Base-by-base conservation (phyloP, 2,113 vertebrate species). In the Puffinus mauretanicus region DNA sequence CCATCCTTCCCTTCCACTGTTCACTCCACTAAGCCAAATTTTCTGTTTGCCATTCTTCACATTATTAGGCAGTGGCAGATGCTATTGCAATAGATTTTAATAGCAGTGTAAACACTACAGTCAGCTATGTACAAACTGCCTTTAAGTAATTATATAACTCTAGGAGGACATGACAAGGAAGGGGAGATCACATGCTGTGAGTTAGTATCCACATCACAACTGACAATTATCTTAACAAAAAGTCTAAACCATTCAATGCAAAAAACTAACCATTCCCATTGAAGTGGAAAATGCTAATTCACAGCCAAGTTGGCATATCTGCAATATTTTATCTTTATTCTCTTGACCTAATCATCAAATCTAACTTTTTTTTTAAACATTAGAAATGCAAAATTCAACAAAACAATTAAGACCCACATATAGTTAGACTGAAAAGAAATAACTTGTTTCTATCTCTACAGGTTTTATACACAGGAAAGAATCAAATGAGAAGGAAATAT, bases 21-120 rank as follows among this genome's bases (percentile, higher is more conserved):
- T 79, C 70, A 55, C 51, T 90, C 76, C 36, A 34, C 24, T 66
- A 78, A 87, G 86, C 73, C 91, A 85, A 88, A 52, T 49, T 44
- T 78, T 84, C 65, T 88, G 51, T 88, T 95, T 88, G 46, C 52
- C 47, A n/a, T 65, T 69, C 42, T 79, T 79, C 79, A 54, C 38
- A 20, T 88, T 82, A 90, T 70, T 58, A 90, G 40, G 42, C 82
- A 95, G 78, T n/a, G 72, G 61, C 91, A 96, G 91, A 95, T 92
- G 79, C 61, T 75, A 67, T 12, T 47, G 55, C 70, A 92, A 36
- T 92, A 73, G 52, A 78, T 84, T 90, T 90, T 90, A 84, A 81
- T 4, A 92, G 91, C 81, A 78, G 73, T 3, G 12, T 54, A 92
- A 94, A 96, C 91, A 92, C 19, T 69, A 67, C 54, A 62, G 65